A percentile compares a stretch with the other conserved stretches of the same genome.
Conservation (phyloP, 2,113 vertebrate genomes). For the Psammodynastes pulverulentus region DNA sequence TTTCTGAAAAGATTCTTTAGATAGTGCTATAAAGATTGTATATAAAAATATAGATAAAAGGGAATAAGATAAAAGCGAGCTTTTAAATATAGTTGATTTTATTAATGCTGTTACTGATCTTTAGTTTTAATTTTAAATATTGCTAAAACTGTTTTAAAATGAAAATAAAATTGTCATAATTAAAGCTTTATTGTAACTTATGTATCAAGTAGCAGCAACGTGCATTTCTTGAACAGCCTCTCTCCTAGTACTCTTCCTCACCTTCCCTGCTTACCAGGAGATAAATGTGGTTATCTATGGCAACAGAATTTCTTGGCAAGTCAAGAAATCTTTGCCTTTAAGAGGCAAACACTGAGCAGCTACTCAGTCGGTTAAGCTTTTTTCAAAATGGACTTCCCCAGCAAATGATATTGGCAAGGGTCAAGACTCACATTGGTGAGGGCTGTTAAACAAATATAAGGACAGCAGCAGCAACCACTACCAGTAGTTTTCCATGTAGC, state of each 20-base stretch:
- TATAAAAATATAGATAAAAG: not conserved
- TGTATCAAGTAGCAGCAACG: conserved; percentile 4
- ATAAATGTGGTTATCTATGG: conserved; percentile 16
- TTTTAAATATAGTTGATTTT: not conserved
- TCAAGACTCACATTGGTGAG: conserved; percentile 30
- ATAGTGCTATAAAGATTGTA: not conserved
- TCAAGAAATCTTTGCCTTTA: no score
- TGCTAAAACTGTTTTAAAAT: not conserved
- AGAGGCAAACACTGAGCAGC: not conserved
- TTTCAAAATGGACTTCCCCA: not conserved
- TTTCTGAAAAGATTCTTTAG: not conserved
- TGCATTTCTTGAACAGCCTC: conserved; percentile 51
- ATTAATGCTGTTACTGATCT: not conserved
- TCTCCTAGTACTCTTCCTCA: conserved; percentile 22
- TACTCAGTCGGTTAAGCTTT: not conserved
- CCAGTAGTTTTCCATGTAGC: conserved; percentile 43
- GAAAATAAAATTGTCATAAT: conserved; percentile 17
- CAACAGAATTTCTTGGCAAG: not conserved
- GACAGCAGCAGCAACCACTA: not conserved
- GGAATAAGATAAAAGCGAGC: not conserved
- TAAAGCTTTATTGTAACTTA: conserved; percentile 40
- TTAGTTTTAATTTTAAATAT: not conserved
- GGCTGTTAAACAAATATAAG: conserved; percentile 33
- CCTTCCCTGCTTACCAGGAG: not conserved
- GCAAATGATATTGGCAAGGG: not conserved